These are phyloP conservation scores for Apaloderma vittatum DNA, from an alignment of 2,113 vertebrate species.

Conservation along the genomic window DNA sequence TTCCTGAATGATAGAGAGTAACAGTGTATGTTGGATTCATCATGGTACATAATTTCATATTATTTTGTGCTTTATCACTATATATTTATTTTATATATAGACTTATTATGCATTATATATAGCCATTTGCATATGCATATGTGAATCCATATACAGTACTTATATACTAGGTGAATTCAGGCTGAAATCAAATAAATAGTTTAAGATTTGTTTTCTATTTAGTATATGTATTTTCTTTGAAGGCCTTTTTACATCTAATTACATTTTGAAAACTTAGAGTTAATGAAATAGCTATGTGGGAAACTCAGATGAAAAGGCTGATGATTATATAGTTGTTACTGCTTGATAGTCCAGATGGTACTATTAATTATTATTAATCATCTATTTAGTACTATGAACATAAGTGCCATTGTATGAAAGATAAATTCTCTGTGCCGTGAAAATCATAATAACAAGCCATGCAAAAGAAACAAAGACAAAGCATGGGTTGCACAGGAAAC, in stretches of 20 bases:
- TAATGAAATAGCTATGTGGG: neutral
- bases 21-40: neutral
- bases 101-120: neutral
- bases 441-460: neutral
- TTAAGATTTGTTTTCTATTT: neutral
- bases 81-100: neutral
- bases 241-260: neutral
- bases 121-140: neutral
- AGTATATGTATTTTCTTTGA: neutral
- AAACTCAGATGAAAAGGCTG: neutral
- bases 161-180: neutral
- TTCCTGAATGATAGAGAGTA: neutral
- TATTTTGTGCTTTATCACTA: neutral
- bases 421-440: neutral
- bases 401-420: neutral
- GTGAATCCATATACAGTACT: neutral
- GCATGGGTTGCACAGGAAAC: neutral
- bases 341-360: constrained; percentile 9
- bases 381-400: neutral
- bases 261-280: neutral
- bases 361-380: constrained; percentile 47
- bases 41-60: neutral
- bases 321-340: neutral
- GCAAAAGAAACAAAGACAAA: constrained; percentile 32
- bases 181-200: neutral